These are phyloP conservation scores for Xenopus borealis DNA, from an alignment of 2,113 vertebrate genomes.

Conservation along the genomic window DNA sequence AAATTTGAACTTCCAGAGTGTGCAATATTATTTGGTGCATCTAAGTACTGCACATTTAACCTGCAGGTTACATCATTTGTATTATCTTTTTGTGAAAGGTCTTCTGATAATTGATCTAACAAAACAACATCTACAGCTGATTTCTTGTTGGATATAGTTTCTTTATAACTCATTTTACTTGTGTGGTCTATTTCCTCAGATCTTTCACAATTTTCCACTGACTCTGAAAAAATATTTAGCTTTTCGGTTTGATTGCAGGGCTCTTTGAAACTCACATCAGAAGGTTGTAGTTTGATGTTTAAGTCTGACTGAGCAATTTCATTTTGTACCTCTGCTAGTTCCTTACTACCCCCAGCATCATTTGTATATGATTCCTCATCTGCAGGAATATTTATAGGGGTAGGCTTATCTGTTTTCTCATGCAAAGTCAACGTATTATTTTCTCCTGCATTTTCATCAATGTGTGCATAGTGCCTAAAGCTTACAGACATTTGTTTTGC, in stretches of 20 bases:
- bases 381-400: constrained; percentile 42
- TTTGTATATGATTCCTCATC: constrained; percentile 54
- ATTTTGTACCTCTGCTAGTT: constrained; percentile 47
- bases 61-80: constrained; percentile 42
- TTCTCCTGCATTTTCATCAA: constrained; percentile 49
- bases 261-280: constrained; percentile 51
- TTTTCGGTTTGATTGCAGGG: constrained; percentile 48
- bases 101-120: constrained; percentile 48
- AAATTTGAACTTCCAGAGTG: constrained; percentile 33
- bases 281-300: constrained; percentile 56
- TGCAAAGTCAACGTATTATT: constrained; percentile 40
- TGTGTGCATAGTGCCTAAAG: constrained; percentile 51
- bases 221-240: constrained; percentile 39
- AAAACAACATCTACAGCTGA: constrained; percentile 46
- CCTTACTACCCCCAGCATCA: constrained; percentile 44
- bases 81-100: constrained; percentile 40
- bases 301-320: constrained; percentile 49
- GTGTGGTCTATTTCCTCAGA: constrained; percentile 46
- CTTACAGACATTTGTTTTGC: constrained; percentile 59
- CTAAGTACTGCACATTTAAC: constrained; percentile 36
- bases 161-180: constrained; percentile 40
- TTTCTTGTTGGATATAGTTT: constrained; percentile 49
- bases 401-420: constrained; percentile 48
- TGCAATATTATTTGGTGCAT: constrained; percentile 39
- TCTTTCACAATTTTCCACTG: constrained; percentile 51